A percentile compares a stretch with the other conserved stretches of the same genome.
Conservation (phyloP, 2,797 vertebrate genomes). For the Thunnus albacares region DNA sequence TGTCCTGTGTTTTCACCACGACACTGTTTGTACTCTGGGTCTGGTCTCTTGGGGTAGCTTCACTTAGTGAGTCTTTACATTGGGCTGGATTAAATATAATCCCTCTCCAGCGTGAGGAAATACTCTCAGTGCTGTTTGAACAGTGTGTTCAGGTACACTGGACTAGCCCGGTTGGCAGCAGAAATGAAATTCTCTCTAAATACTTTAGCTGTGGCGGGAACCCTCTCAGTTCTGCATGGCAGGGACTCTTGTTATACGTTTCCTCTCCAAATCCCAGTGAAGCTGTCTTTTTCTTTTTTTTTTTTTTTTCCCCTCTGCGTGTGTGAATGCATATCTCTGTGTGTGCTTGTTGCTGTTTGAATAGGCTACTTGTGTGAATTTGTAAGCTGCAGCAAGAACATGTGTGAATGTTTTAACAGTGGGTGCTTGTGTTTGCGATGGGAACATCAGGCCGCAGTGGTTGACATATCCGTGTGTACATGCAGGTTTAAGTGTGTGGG, state of each 20-base stretch:
- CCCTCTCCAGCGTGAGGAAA: constrained; percentile 19
- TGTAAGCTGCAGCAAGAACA: background rate
- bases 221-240: constrained; percentile 50
- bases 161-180: constrained; percentile 25
- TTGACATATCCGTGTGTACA: constrained; percentile 25
- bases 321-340: background rate
- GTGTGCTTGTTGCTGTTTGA: constrained; percentile 45
- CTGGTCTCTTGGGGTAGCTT: constrained; percentile 7
- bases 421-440: background rate
- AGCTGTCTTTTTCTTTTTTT: constrained; percentile 4
- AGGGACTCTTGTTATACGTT: constrained; percentile 50
- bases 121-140: constrained; percentile 31
- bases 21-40: constrained; percentile 13
- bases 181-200: constrained; percentile 56
- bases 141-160: constrained; percentile 52
- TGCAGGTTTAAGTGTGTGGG: constrained; percentile 24
- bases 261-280: constrained; percentile 52
- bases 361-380: constrained; percentile 59
- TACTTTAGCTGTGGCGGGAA: constrained; percentile 37
- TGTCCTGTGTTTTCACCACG: background rate
- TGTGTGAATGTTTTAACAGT: constrained; percentile 3
- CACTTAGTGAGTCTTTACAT: constrained; percentile 49
- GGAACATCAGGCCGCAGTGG: background rate
- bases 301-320: background rate
- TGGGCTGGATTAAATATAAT: constrained; percentile 57